A percentile compares a stretch with the other conserved stretches of the same genome.
Conservation (phyloP, 1,140 invertebrate genomes). For the Choristoneura fumiferana region DNA sequence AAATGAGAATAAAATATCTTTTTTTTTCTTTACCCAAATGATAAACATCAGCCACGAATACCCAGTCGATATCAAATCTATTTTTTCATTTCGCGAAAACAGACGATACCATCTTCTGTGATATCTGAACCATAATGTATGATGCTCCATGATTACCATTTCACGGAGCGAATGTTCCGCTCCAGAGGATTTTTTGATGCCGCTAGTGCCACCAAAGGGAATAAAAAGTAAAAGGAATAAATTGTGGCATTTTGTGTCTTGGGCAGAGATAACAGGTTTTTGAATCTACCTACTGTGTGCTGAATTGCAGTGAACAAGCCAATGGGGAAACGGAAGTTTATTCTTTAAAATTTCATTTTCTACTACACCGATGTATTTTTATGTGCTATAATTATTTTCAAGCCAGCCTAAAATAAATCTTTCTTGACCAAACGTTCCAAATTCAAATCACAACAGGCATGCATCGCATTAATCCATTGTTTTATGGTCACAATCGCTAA, state of each 20-base stretch:
- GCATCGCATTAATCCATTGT: slow-evolving; percentile 59
- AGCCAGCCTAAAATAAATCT: not conserved
- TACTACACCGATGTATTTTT: no score
- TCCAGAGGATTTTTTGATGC: slow-evolving; percentile 65
- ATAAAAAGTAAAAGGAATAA: slow-evolving; percentile 48
- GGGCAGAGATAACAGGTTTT: slow-evolving; percentile 37
- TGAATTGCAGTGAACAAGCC: no score
- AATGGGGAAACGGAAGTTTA: no score
- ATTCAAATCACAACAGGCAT: slow-evolving; percentile 26
- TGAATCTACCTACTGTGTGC: no score
- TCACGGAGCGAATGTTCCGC: slow-evolving; percentile 67
- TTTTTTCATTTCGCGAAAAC: slow-evolving; percentile 32
- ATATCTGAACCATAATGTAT: slow-evolving; percentile 72
- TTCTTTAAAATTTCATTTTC: no score
- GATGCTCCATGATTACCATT: slow-evolving; percentile 71
- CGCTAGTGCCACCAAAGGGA: slow-evolving; percentile 31
- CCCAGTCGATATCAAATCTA: slow-evolving; percentile 23
- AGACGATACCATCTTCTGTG: slow-evolving; percentile 44
- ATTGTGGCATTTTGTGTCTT: slow-evolving; percentile 45
- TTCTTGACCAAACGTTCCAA: not conserved
- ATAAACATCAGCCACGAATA: not conserved
- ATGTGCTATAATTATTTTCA: slow-evolving; percentile 21
- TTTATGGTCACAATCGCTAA: slow-evolving; percentile 63
- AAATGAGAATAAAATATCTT: no score
- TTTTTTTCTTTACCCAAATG: no score